Percentiles rank a stretch among this genome's conserved stretches.
Evolutionary conservation across 35 echinoderm and acorn worm species (phyloP).

Genomic region (Strongylocentrotus purpuratus): DNA sequence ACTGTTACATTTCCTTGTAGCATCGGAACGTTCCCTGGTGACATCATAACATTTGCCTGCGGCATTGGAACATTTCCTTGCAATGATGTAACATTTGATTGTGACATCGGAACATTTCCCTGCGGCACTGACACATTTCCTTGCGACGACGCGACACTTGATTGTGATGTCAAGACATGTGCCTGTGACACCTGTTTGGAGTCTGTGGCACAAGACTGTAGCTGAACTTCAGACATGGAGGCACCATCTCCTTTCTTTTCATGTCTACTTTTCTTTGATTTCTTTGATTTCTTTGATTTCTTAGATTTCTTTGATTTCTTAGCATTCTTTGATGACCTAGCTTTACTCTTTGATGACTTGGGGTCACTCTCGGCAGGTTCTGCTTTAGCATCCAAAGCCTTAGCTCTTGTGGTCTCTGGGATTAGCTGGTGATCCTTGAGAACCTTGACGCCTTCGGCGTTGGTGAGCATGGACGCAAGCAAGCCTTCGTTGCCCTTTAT

Average conservation of each 20-base stretch:
- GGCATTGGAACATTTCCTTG: too few species aligned
- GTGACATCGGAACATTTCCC: neutral
- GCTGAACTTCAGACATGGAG: neutral
- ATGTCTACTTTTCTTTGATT: neutral
- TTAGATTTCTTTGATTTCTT: neutral
- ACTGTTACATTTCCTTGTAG: neutral
- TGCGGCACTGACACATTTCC: neutral
- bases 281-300: neutral
- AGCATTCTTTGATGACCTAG: neutral
- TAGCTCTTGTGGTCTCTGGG: neutral
- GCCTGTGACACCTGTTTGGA: neutral
- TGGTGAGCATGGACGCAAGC: slow-evolving; percentile 17
- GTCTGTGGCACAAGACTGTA: neutral
- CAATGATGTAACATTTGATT: neutral
- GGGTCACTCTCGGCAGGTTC: neutral
- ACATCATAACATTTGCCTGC: too few species aligned
- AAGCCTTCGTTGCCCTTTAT: slow-evolving; percentile 7
- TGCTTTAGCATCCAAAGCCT: neutral
- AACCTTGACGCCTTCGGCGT: neutral
- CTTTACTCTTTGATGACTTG: neutral
- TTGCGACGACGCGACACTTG: neutral
- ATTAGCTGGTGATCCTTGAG: neutral
- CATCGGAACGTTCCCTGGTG: too few species aligned
- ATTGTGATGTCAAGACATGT: neutral
- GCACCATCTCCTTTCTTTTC: neutral